Base-by-base conservation (phyloP, 2,888 invertebrate species). In the Pteria penguin region DNA sequence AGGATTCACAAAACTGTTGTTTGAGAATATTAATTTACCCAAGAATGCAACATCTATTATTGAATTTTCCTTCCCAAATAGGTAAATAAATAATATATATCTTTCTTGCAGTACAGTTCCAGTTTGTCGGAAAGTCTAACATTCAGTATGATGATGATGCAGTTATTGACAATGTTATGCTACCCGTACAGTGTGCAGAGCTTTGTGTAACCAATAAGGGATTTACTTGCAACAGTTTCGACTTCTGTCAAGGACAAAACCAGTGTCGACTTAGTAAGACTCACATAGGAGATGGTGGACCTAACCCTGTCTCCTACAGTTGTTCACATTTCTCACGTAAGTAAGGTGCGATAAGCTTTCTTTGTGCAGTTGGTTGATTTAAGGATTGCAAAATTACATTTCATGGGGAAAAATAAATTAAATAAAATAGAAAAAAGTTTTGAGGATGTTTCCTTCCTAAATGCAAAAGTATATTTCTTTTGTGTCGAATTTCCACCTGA, bases 221-320 rank as follows among this genome's bases (percentile, higher is more conserved):
- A 5, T 84, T 86, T 72, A 78, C 75, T 8, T 89, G 89, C 73
- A 83, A 85, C 67, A 87, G 89, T 63, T 89, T 85, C 72, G 86
- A 87, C 77, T 85, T 82, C 67, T 89, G 89, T 74, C 67, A 80
- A 1, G 52, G 75, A 8, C 78, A 83, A 36, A 67, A 69, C 4
- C 33, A 55, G 22, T 88, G 88, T 62, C 68, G 81, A 29, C 83
- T 88, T 0, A 87, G 86, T 62, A 77, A 79, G 52, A 67, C 67
- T 18, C 86, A 86, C 67, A 79, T 84, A 3, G 84, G 81, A 2
- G 87, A 86, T 58, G 84, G 85, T 18, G 62, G 65, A 1, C 74
- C 76, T 2, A 57, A 66, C 3, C 69, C 82, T 22, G 68, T 72
- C 8, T 77, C 79, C 63, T 70, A 73, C 29, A 58, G 72, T 5